Evolutionary conservation across 1,140 invertebrate genomes (phyloP).

Genomic region (Heliothis subflexa): DNA sequence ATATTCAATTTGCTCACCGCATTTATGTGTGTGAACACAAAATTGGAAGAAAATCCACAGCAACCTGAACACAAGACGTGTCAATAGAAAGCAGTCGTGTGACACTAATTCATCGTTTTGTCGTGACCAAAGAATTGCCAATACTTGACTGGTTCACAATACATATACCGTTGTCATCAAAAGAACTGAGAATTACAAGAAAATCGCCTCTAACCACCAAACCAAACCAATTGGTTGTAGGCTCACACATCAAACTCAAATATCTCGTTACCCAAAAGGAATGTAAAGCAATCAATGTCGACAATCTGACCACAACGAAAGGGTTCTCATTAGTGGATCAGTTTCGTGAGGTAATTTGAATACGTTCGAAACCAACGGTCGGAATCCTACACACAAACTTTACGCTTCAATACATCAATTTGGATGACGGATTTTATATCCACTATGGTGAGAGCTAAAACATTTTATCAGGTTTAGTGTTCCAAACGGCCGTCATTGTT

Average conservation of each 20-base stretch:
- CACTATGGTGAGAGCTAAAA: neutral
- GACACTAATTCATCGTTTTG: constrained; percentile 7
- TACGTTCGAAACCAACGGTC: neutral
- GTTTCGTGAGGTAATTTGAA: constrained; percentile 39
- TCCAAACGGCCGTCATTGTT: constrained; percentile 19
- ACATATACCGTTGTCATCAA: neutral
- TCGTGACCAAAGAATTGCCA: constrained; percentile 28
- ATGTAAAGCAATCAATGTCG: constrained; percentile 19
- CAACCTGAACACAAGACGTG: constrained; percentile 19
- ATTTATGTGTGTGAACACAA: constrained; percentile 3
- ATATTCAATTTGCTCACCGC: neutral
- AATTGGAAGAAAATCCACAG: constrained; percentile 4
- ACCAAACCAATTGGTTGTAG: neutral
- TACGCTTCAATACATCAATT: constrained; percentile 9
- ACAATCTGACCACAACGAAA: constrained; percentile 16
- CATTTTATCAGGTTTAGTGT: constrained; percentile 8
- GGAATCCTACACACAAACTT: constrained; percentile 10
- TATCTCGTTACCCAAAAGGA: neutral
- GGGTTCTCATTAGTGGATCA: constrained; percentile 30
- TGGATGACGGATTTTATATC: constrained; percentile 20
- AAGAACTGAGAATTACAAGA: neutral
- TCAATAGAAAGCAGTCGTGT: constrained; percentile 29
- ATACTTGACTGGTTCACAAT: neutral
- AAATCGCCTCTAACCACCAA: neutral
- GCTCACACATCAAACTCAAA: constrained; percentile 13